These are phyloP conservation scores for Syngnathus floridae DNA, from an alignment of 2,113 vertebrate species.

Conservation along the genomic window DNA sequence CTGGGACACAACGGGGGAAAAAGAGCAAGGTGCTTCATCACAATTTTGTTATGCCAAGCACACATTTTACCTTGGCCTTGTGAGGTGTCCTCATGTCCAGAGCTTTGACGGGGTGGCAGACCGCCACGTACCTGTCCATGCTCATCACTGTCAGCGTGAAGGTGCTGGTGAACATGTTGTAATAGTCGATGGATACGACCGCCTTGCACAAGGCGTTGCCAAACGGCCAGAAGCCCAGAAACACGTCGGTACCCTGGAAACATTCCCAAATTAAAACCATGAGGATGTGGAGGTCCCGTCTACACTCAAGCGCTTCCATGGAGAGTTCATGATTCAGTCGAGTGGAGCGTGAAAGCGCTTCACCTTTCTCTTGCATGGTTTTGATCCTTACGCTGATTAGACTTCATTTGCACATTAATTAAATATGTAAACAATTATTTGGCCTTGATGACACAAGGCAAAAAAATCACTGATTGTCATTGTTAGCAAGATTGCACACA, in stretches of 20 bases:
- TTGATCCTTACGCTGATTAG: neutral
- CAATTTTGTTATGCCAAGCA: neutral
- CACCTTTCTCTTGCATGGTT: neutral
- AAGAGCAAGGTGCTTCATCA: neutral
- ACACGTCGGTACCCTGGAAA: slow-evolving; percentile 80
- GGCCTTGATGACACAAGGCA: neutral
- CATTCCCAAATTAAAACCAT: neutral
- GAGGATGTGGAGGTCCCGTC: neutral
- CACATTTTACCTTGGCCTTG: slow-evolving; percentile 80
- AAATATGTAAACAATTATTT: neutral
- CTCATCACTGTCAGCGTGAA: slow-evolving; percentile 98
- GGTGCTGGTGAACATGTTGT: slow-evolving; percentile 99
- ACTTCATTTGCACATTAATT: slow-evolving; percentile 7
- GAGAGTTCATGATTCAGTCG: neutral
- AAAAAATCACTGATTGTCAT: neutral
- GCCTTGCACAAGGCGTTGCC: slow-evolving; percentile 89
- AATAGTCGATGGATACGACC: slow-evolving; percentile 93
- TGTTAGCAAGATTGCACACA: neutral
- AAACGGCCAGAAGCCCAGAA: slow-evolving; percentile 94
- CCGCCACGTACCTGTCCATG: slow-evolving; percentile 92
- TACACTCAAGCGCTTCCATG: neutral
- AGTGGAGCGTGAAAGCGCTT: neutral
- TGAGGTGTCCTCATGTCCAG: slow-evolving; percentile 93
- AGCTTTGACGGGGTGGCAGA: slow-evolving; percentile 97
- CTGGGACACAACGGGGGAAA: no score